Conservation (phyloP, 1,140 invertebrate species). For the Sycophila sp. region DNA sequence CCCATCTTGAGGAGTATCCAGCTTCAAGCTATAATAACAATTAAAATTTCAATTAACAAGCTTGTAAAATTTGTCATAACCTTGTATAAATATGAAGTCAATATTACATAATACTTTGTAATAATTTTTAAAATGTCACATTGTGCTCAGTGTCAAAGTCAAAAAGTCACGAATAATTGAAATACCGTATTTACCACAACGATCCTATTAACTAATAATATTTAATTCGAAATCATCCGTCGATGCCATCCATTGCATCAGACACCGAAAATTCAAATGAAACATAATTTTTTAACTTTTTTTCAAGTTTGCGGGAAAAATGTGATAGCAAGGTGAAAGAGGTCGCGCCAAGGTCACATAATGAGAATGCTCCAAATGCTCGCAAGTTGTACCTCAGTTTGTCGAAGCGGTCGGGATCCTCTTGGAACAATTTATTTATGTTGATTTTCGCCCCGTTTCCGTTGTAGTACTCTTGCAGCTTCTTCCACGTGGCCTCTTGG, state of each 20-base stretch:
- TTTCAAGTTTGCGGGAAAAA: too few relatives aligned
- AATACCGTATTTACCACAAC: too few relatives aligned
- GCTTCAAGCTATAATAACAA: constrained; percentile 58
- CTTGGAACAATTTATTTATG: constrained; percentile 80
- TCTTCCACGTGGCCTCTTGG: constrained; percentile 75
- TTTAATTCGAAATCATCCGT: background rate
- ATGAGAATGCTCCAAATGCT: constrained; percentile 40
- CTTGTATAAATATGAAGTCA: background rate
- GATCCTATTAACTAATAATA: background rate
- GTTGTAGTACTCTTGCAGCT: constrained; percentile 78
- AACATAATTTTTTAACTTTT: constrained; percentile 28
- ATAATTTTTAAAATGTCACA: background rate
- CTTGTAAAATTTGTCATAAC: background rate
- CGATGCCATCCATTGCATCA: background rate
- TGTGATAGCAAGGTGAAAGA: constrained; percentile 34
- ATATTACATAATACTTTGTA: background rate
- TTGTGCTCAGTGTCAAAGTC: too few relatives aligned
- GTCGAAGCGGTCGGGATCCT: constrained; percentile 80
- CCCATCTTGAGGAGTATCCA: constrained; percentile 84
- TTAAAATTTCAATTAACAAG: background rate
- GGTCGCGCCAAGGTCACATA: constrained; percentile 55
- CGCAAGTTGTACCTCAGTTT: constrained; percentile 77
- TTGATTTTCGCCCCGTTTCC: constrained; percentile 76
- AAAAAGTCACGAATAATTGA: too few relatives aligned
- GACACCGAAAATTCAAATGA: background rate